phyloP scores from a whole-genome alignment of 2,888 invertebrate species.

The Herminia tarsipennalis region DNA sequence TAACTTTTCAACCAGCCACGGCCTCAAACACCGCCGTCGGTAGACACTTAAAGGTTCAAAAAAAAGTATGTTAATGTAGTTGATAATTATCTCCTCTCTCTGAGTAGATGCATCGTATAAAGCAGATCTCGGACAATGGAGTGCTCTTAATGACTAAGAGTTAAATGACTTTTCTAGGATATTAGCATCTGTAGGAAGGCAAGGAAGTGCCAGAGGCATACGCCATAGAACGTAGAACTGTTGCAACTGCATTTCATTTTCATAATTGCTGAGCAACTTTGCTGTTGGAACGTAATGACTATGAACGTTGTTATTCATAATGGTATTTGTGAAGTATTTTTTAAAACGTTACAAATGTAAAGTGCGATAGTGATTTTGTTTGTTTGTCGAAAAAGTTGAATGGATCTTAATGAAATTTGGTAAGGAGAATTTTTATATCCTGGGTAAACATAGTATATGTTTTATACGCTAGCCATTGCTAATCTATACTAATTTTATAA shows the following conservation, averaged over 20 bases:
- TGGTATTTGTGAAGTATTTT: neutral
- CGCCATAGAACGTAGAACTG: constrained; percentile 6
- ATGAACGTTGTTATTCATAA: constrained; percentile 1
- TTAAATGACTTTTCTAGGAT: constrained; percentile 33
- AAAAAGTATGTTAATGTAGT: constrained; percentile 7
- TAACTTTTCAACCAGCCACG: too few relatives aligned
- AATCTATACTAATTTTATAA: too few relatives aligned
- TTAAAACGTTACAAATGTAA: too few relatives aligned
- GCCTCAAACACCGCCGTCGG: too few relatives aligned
- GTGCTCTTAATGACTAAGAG: constrained; percentile 29
- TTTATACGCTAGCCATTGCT: too few relatives aligned
- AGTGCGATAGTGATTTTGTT: too few relatives aligned
- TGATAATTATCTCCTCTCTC: too few relatives aligned
- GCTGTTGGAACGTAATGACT: constrained; percentile 1
- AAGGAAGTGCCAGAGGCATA: constrained; percentile 12
- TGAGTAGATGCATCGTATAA: too few relatives aligned
- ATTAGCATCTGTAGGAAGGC: constrained; percentile 22
- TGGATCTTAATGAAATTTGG: too few relatives aligned
- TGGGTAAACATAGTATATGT: too few relatives aligned
- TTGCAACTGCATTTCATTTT: constrained; percentile 22
- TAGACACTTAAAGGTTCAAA: neutral
- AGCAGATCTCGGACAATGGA: constrained; percentile 13
- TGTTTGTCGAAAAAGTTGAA: too few relatives aligned
- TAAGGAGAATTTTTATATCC: too few relatives aligned
- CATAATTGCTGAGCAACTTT: constrained; percentile 13